Evolutionary conservation across 2,113 vertebrate species (phyloP).

Genomic region (Lophotis ruficrista): DNA sequence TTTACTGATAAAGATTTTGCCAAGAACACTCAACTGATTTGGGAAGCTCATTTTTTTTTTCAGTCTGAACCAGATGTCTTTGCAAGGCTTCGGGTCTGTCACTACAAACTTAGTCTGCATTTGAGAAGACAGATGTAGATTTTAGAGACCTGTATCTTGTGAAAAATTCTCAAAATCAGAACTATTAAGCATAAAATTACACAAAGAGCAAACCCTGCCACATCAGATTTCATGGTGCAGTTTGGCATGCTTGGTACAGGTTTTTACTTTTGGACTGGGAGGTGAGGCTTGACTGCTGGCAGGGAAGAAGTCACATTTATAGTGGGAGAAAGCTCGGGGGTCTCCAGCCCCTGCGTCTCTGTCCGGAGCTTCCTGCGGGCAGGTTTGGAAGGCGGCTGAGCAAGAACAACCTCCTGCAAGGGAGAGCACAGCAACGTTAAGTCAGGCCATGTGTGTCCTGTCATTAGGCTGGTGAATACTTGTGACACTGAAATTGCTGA

Average conservation of each 20-base stretch:
- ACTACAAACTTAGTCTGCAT: neutral
- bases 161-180: neutral
- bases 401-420: constrained; percentile 79
- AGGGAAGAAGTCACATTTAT: constrained; percentile 62
- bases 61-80: neutral
- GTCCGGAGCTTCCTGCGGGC: constrained; percentile 87
- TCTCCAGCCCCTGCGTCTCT: constrained; percentile 83
- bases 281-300: constrained; percentile 75
- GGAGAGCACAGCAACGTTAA: neutral
- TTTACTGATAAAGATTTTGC: neutral
- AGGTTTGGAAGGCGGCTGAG: constrained; percentile 89
- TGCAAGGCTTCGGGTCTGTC: neutral
- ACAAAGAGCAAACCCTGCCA: neutral
- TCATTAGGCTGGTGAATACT: neutral
- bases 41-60: neutral
- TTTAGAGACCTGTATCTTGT: neutral
- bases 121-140: neutral
- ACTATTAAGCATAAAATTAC: neutral
- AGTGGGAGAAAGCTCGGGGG: constrained; percentile 72
- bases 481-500: constrained; percentile 19
- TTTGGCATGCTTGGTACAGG: neutral
- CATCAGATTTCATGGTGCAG: neutral
- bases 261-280: constrained; percentile 84
- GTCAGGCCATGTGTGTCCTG: neutral
- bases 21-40: neutral